Percentiles rank a stretch among this genome's conserved stretches.
Evolutionary conservation across 92 coral and sea anemone species (phyloP).

Genomic region (Phenganax subtilis): DNA sequence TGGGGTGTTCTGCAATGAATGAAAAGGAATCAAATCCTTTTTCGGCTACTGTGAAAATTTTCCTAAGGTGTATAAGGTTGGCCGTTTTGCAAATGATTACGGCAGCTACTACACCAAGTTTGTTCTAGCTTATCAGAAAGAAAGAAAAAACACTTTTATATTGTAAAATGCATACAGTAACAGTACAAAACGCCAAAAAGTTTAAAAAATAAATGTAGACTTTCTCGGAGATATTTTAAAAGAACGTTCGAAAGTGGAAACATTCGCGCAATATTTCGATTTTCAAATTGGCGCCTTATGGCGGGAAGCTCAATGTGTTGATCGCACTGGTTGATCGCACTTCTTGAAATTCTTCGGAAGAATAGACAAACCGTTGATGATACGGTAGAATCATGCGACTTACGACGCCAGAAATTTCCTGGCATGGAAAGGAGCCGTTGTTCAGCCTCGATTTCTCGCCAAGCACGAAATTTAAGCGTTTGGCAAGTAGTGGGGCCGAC

Average conservation of each 20-base stretch:
- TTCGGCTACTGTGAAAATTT: no score
- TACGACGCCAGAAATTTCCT: constrained; percentile 86
- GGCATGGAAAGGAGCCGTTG: constrained; percentile 96
- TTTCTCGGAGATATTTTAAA: no score
- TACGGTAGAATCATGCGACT: constrained; percentile 55
- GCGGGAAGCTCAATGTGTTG: neutral
- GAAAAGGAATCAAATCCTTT: no score
- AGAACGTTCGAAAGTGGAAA: neutral
- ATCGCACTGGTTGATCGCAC: neutral
- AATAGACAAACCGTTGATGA: neutral
- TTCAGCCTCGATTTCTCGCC: constrained; percentile 87
- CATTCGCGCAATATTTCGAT: neutral
- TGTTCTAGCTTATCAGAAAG: no score
- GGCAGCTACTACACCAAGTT: no score
- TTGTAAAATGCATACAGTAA: no score
- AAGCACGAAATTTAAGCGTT: constrained; percentile 63
- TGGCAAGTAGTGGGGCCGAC: constrained; percentile 91
- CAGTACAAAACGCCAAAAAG: no score
- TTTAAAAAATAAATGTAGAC: no score
- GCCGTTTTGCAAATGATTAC: no score
- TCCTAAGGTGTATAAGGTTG: no score
- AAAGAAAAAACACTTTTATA: no score
- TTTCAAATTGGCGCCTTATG: neutral
- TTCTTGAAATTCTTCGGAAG: neutral
- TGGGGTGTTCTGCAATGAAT: no score